These are phyloP conservation scores for Pantherophis vulpinus DNA, from an alignment of 2,797 vertebrate species.

Conservation along the genomic window DNA sequence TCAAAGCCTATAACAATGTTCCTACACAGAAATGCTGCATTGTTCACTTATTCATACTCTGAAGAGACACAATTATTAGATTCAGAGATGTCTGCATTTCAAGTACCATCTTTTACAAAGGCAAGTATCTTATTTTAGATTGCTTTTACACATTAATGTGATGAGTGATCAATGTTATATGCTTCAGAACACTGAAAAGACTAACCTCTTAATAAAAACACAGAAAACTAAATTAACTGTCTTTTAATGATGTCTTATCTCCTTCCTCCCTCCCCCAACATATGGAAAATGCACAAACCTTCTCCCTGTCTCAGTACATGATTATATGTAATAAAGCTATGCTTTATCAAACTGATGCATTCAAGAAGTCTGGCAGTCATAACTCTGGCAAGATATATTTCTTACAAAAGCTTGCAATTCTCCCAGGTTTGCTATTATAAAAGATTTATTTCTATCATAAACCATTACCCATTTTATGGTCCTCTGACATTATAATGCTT, in stretches of 20 bases:
- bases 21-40: constrained; percentile 2
- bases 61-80: constrained; percentile 22
- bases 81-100: constrained; percentile 39
- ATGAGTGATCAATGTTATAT: constrained; percentile 58
- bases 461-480: constrained; percentile 68
- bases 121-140: constrained; percentile 56
- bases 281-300: constrained; percentile 32
- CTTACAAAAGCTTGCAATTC: constrained; percentile 69
- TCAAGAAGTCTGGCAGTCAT: constrained; percentile 65
- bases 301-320: constrained; percentile 49
- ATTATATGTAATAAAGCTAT: constrained; percentile 67
- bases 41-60: neutral
- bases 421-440: constrained; percentile 69
- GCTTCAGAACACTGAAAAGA: constrained; percentile 47
- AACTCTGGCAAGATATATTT: constrained; percentile 62
- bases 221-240: constrained; percentile 47
- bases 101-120: constrained; percentile 57
- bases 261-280: neutral
- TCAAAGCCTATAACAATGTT: constrained; percentile 1
- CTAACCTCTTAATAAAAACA: constrained; percentile 44
- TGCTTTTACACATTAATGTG: constrained; percentile 55
- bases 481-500: constrained; percentile 59
- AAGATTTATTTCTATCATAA: constrained; percentile 75
- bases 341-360: constrained; percentile 63
- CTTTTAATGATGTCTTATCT: constrained; percentile 37